These are phyloP conservation scores for Gambusia affinis DNA, from an alignment of 2,113 vertebrate species.

Conservation along the genomic window DNA sequence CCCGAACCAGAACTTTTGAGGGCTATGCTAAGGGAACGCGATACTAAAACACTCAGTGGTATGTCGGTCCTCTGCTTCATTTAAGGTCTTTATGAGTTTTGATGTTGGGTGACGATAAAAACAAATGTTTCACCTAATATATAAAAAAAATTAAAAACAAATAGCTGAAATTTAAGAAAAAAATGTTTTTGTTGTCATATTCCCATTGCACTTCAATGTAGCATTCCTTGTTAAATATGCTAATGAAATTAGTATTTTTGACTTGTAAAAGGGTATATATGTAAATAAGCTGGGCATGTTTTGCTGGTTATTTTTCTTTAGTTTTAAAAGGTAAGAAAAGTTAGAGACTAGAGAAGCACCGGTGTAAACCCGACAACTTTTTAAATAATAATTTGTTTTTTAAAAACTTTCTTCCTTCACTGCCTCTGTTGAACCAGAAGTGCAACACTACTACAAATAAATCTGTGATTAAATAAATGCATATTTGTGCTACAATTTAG, in stretches of 20 bases:
- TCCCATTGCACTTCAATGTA: background rate
- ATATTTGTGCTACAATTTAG: background rate
- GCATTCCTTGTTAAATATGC: background rate
- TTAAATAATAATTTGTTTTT: too few relatives aligned
- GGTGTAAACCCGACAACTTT: background rate
- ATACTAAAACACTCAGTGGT: too few relatives aligned
- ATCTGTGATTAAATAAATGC: background rate
- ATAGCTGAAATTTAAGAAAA: background rate
- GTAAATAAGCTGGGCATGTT: background rate
- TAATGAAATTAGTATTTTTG: background rate
- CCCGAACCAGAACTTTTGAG: too few relatives aligned
- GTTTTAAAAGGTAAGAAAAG: background rate
- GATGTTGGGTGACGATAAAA: background rate
- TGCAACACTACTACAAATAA: background rate
- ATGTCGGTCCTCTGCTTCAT: background rate
- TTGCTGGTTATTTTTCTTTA: background rate
- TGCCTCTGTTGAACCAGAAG: too few relatives aligned
- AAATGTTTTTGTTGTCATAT: background rate
- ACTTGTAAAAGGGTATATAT: background rate
- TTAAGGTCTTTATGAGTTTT: background rate
- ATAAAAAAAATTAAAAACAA: background rate
- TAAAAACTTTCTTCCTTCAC: background rate
- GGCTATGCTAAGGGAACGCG: too few relatives aligned
- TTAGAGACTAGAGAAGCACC: background rate
- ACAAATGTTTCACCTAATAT: background rate